phyloP scores from a whole-genome alignment of 2,888 invertebrate genomes.

The Quadriops clusia region DNA sequence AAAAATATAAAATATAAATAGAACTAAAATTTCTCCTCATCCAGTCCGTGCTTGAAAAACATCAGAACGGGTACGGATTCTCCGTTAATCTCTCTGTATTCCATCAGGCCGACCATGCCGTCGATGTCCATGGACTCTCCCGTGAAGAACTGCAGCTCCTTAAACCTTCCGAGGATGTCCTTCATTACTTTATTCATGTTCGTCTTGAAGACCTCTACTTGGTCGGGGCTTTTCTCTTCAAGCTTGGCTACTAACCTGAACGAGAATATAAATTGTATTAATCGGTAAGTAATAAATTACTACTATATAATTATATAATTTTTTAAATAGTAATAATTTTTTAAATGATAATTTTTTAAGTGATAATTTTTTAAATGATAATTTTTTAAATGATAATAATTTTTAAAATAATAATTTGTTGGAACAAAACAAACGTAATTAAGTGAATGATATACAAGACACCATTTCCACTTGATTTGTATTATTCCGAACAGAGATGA shows the following conservation, averaged over 20 bases:
- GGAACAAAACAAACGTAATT: not conserved
- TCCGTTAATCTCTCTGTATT: slow-evolving; percentile 83
- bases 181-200: slow-evolving; percentile 92
- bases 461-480: too few species aligned
- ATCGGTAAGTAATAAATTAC: not conserved
- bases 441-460: slow-evolving; percentile 1
- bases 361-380: slow-evolving; percentile 2
- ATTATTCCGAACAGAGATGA: too few species aligned
- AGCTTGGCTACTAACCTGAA: slow-evolving; percentile 66
- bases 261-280: slow-evolving; percentile 18
- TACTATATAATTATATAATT: too few species aligned
- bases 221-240: slow-evolving; percentile 68
- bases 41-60: slow-evolving; percentile 93
- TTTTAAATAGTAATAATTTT: not conserved
- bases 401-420: slow-evolving; percentile 3
- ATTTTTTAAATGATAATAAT: not conserved
- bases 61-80: slow-evolving; percentile 76
- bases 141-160: slow-evolving; percentile 84
- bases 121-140: slow-evolving; percentile 91
- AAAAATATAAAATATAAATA: slow-evolving; percentile 15
- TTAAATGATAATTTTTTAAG: not conserved
- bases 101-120: slow-evolving; percentile 86
- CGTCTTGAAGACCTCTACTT: slow-evolving; percentile 78
- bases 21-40: slow-evolving; percentile 85
- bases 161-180: slow-evolving; percentile 79